Conservation (phyloP, 1,140 invertebrate species). For the Pseudomyrmex sp. region DNA sequence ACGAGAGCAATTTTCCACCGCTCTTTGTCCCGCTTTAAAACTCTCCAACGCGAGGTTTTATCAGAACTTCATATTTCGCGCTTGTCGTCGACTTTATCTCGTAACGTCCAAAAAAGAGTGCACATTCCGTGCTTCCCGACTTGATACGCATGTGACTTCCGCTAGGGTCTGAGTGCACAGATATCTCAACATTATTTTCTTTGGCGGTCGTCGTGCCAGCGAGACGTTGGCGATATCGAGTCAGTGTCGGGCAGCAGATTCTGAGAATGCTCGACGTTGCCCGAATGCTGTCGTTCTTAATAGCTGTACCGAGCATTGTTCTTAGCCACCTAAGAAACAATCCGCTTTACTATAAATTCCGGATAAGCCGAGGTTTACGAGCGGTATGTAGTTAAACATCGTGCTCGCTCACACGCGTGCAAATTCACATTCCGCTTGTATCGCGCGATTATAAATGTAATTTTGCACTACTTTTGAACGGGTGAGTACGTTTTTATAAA, state of each 20-base stretch:
- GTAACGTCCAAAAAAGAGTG: background rate
- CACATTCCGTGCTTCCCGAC: background rate
- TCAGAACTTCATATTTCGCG: background rate
- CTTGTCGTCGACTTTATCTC: conserved; percentile 7
- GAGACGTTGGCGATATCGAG: conserved; percentile 7
- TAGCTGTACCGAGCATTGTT: conserved; percentile 67
- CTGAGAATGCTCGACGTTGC: conserved; percentile 60
- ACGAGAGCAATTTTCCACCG: background rate
- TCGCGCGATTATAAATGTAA: conserved; percentile 60
- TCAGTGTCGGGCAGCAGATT: conserved; percentile 41
- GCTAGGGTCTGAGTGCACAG: background rate
- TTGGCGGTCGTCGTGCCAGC: conserved; percentile 16
- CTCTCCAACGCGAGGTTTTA: background rate
- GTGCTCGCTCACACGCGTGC: conserved; percentile 15
- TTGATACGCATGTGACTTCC: conserved; percentile 3
- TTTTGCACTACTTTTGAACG: too few relatives aligned
- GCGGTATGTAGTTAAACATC: conserved; percentile 64
- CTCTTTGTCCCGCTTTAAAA: background rate
- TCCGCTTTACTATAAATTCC: conserved; percentile 76
- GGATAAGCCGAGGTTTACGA: conserved; percentile 78
- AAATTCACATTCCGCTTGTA: conserved; percentile 9
- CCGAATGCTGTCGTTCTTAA: conserved; percentile 57
- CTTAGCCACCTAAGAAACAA: conserved; percentile 73
- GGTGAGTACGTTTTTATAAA: background rate
- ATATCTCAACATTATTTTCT: conserved; percentile 44